Conservation (phyloP, 2,113 vertebrate genomes). For the Callorhinus ursinus region DNA sequence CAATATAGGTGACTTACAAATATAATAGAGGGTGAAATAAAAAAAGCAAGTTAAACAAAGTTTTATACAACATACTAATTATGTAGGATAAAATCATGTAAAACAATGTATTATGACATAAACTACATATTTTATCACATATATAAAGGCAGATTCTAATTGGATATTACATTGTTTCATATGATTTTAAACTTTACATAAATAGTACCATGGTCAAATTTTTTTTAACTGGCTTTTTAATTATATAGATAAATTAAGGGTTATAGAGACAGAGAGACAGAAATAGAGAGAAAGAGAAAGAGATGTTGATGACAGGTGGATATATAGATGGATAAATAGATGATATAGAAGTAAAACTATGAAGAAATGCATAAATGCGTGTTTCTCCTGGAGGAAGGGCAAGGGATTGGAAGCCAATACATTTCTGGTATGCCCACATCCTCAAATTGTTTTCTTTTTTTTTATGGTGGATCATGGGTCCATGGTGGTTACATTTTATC, state of each 20-base stretch:
- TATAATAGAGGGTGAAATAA: slow-evolving; percentile 22
- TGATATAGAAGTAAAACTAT: not conserved
- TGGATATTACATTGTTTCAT: not conserved
- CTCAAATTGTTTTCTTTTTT: not conserved
- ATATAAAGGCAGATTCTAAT: not conserved
- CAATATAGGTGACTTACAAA: not conserved
- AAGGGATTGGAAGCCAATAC: not conserved
- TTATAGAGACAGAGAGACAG: not conserved
- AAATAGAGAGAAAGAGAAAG: not conserved
- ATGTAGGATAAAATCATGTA: not conserved
- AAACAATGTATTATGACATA: not conserved
- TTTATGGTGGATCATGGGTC: not conserved
- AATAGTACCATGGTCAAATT: not conserved
- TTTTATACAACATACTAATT: not conserved
- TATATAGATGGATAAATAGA: not conserved
- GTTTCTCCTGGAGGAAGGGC: not conserved
- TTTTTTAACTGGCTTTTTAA: not conserved
- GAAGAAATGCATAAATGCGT: not conserved
- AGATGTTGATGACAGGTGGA: not conserved
- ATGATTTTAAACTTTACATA: not conserved
- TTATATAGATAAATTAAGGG: not conserved
- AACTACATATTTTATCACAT: not conserved
- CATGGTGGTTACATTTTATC: not conserved
- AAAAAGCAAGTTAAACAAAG: not conserved
- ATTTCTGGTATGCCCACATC: not conserved